Percentiles rank a stretch among this genome's conserved stretches.
phyloP scores from a whole-genome alignment of 2,888 invertebrate species.

The Drosophila phalerata region DNA sequence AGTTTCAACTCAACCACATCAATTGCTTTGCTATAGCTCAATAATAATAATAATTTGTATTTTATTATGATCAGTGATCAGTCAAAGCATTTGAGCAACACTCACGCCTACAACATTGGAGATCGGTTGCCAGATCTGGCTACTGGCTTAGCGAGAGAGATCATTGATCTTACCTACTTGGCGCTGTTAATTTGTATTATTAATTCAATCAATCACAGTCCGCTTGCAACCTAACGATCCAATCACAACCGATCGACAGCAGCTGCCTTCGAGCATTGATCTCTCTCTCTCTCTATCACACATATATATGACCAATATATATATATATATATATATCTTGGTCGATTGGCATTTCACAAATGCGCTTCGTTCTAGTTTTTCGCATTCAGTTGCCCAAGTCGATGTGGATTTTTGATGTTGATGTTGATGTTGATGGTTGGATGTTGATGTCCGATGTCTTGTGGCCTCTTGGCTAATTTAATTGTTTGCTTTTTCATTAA shows the following conservation, averaged over 20 bases:
- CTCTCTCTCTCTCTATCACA: slow-evolving; percentile 53
- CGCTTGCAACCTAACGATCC: slow-evolving; percentile 69
- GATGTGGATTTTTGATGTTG: slow-evolving; percentile 13
- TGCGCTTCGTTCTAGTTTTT: slow-evolving; percentile 74
- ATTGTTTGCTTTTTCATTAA: slow-evolving; percentile 79
- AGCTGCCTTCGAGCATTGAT: slow-evolving; percentile 75
- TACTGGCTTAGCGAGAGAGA: slow-evolving; percentile 47
- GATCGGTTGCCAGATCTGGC: slow-evolving; percentile 16
- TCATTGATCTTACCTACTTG: slow-evolving; percentile 81
- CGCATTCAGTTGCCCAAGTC: slow-evolving; percentile 4
- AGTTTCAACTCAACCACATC: background rate
- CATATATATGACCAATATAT: slow-evolving; percentile 1
- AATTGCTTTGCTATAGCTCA: background rate
- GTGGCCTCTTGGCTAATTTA: slow-evolving; percentile 78
- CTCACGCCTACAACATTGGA: slow-evolving; percentile 25
- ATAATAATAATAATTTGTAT: slow-evolving; percentile 1
- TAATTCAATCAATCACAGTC: slow-evolving; percentile 80
- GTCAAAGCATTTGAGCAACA: slow-evolving; percentile 11
- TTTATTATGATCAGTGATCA: slow-evolving; percentile 23
- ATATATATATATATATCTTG: slow-evolving; percentile 4
- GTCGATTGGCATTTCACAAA: slow-evolving; percentile 74
- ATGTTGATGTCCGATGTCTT: slow-evolving; percentile 44
- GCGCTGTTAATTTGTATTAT: slow-evolving; percentile 78
- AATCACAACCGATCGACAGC: slow-evolving; percentile 64
- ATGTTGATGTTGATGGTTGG: slow-evolving; percentile 11